These are phyloP conservation scores for Onychomys torridus DNA, from an alignment of 2,797 vertebrate species.

Conservation along the genomic window DNA sequence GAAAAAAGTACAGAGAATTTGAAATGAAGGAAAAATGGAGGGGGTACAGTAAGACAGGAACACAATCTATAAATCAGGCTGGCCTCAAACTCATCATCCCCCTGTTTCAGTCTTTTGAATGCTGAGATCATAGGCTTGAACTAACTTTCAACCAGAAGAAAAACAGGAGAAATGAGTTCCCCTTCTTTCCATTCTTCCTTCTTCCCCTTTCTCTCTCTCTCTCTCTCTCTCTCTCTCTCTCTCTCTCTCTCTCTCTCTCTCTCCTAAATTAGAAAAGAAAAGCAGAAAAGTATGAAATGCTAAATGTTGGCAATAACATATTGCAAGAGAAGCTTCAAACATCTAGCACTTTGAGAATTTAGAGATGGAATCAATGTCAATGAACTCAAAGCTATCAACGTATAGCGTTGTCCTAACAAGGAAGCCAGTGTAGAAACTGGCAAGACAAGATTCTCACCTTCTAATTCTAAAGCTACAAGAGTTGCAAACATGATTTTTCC, in stretches of 20 bases:
- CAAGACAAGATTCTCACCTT: neutral
- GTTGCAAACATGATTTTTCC: conserved; percentile 8
- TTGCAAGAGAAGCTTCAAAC: neutral
- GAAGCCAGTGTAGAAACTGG: neutral
- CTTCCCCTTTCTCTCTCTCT: neutral
- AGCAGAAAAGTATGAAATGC: neutral
- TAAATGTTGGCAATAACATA: neutral
- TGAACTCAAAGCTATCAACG: neutral
- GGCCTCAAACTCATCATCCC: neutral
- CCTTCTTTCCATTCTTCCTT: too few species aligned
- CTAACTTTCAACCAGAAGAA: neutral
- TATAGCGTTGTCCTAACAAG: neutral
- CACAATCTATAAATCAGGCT: neutral
- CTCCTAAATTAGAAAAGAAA: neutral
- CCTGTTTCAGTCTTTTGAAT: neutral
- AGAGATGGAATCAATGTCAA: neutral
- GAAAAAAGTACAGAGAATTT: neutral
- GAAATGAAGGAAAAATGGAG: neutral
- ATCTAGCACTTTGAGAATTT: neutral
- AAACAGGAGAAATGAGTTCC: neutral
- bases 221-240: neutral
- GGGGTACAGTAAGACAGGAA: neutral
- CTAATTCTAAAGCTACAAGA: conserved; percentile 1
- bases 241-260: neutral
- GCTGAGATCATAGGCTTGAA: too few species aligned